A percentile compares a stretch with the other conserved stretches of the same genome.
Conservation (phyloP, 2,113 vertebrate species). For the Leucosticte australis region DNA sequence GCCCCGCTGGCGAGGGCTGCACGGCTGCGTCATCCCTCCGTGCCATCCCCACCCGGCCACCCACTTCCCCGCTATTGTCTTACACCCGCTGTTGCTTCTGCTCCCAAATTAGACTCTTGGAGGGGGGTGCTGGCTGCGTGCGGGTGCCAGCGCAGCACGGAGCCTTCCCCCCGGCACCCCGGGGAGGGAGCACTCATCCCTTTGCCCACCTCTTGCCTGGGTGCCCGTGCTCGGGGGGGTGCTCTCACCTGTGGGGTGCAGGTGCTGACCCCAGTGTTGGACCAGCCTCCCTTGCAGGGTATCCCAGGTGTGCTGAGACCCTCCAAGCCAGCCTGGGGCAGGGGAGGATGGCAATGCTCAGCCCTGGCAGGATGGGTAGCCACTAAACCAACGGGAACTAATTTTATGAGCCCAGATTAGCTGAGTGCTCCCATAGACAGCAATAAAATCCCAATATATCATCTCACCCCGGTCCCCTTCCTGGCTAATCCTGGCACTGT, state of each 20-base stretch:
- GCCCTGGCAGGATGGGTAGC: background rate
- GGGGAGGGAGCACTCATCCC: background rate
- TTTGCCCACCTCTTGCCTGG: background rate
- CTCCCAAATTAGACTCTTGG: constrained; percentile 20
- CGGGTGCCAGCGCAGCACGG: background rate
- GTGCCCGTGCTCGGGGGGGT: fast-evolving
- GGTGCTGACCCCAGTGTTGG: background rate
- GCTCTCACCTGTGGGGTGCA: background rate
- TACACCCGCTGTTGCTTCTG: constrained; percentile 52
- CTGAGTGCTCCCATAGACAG: background rate
- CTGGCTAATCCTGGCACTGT: background rate
- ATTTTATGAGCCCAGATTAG: background rate
- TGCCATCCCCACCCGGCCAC: constrained; percentile 40
- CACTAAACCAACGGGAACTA: background rate
- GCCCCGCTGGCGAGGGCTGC: background rate
- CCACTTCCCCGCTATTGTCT: constrained; percentile 52
- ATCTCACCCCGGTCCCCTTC: background rate
- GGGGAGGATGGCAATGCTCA: background rate
- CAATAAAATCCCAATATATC: background rate
- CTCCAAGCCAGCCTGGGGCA: background rate
- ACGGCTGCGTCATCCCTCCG: constrained; percentile 41
- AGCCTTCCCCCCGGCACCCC: background rate
- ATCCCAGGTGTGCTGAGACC: fast-evolving
- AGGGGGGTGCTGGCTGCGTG: background rate
- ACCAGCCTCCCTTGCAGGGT: background rate